phyloP scores from a whole-genome alignment of 2,888 invertebrate species.

The Anthophora plumipes region DNA sequence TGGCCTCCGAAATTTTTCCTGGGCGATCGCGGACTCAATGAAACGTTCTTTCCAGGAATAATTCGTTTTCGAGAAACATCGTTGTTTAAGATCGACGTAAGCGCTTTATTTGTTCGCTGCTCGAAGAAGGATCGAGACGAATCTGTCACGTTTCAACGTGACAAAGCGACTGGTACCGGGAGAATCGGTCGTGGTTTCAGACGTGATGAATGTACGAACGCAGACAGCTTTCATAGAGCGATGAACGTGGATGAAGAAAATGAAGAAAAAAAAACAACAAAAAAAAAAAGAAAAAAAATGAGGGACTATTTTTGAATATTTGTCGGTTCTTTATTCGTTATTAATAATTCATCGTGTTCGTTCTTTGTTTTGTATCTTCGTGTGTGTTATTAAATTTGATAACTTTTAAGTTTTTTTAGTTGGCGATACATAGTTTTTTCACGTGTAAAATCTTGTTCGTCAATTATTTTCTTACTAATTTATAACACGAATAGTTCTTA shows the following conservation, averaged over 20 bases:
- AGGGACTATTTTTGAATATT: constrained; percentile 2
- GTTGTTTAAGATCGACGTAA: constrained; percentile 26
- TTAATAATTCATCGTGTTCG: not conserved
- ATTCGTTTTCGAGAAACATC: constrained; percentile 41
- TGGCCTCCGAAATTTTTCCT: not conserved
- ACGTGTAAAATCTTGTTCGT: too few species aligned
- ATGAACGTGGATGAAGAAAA: not conserved
- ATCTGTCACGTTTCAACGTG: constrained; percentile 37
- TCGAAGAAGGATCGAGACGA: constrained; percentile 31
- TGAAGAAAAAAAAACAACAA: not conserved
- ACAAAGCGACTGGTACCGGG: constrained; percentile 33
- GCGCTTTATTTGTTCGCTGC: constrained; percentile 46
- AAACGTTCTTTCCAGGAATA: constrained; percentile 22
- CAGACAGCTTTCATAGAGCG: constrained; percentile 15
- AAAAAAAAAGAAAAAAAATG: not conserved
- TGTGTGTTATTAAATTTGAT: not conserved
- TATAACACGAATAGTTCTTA: too few species aligned
- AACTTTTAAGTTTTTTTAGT: too few species aligned
- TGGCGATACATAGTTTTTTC: too few species aligned
- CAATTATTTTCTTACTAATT: too few species aligned
- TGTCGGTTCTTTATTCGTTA: not conserved
- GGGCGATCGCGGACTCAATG: not conserved
- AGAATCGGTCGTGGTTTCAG: constrained; percentile 19
- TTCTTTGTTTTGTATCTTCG: not conserved
- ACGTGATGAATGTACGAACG: constrained; percentile 19